Conservation (phyloP, 2,888 invertebrate species). For the Monopis laevigella region DNA sequence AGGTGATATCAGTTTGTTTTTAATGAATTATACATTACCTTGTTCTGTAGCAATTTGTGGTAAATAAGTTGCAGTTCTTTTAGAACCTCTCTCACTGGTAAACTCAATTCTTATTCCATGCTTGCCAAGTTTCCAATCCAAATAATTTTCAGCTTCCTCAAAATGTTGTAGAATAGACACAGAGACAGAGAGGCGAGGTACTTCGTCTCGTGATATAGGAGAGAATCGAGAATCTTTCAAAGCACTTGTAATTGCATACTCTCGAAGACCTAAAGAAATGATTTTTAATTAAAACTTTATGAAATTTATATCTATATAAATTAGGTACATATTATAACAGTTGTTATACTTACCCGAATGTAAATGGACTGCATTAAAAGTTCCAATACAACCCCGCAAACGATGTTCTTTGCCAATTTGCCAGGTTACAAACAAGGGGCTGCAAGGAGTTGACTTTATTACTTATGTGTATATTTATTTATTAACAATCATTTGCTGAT, state of each 20-base stretch:
- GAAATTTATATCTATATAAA: neutral
- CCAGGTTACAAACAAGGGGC: conserved; percentile 99
- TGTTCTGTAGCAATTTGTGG: conserved; percentile 98
- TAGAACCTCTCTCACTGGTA: conserved; percentile 89
- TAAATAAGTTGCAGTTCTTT: conserved; percentile 97
- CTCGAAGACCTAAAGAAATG: conserved; percentile 81
- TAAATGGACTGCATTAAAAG: conserved; percentile 96
- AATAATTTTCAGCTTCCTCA: conserved; percentile 93
- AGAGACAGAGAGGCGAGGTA: conserved; percentile 90
- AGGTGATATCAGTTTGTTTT: no score
- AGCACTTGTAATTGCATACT: conserved; percentile 98
- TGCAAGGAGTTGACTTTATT: conserved; percentile 64
- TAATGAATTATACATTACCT: conserved; percentile 79
- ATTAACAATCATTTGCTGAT: no score
- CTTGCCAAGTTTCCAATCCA: conserved; percentile 97
- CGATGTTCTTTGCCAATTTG: conserved; percentile 95
- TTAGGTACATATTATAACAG: neutral
- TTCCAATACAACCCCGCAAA: conserved; percentile 98
- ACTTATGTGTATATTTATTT: no score
- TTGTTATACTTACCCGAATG: conserved; percentile 73
- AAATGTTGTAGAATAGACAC: conserved; percentile 97
- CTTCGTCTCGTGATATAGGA: conserved; percentile 93
- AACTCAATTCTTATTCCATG: conserved; percentile 99
- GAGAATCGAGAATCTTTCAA: conserved; percentile 97
- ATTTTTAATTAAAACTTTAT: conserved; percentile 2